Base-by-base conservation (phyloP, 2,113 vertebrate species). In the Columbina picui region DNA sequence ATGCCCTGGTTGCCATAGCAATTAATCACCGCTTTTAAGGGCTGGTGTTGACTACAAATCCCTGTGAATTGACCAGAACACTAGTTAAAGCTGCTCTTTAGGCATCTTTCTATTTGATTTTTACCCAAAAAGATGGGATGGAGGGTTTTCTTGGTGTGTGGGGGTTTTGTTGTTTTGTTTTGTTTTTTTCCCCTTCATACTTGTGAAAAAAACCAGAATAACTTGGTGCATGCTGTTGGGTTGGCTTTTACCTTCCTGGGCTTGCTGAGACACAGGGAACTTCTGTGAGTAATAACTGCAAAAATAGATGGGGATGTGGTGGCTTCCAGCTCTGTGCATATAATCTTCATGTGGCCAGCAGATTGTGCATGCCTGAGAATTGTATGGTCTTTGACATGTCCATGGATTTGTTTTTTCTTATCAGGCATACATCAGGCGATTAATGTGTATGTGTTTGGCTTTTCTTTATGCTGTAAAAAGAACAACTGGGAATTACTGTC, bases 1-100 rank as follows among this genome's bases (percentile, higher is more conserved):
- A 87, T 97, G 68, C 77, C 76, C 75, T 86, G 63, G 97, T 98
- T 98, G 87, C 94, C 67, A 97, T 97, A 95, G 97, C 80, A 94
- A 96, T 97, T 97, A 98, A 97, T 97, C 69, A 5, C 18, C 4
- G 50, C 74, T 92, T 85, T 29, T 94, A 93, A 96, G 96, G 93
- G 86, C 92, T 92, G 75, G 49, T 67, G 34, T 59, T 2, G 64
- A 94, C 95, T 97, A 95, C 83, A 94, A 94, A 97, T 93, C 79
- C 80, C 80, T 96, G 79, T 94, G 93, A 97, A 96, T 96, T 93
- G 87, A n/a, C 50, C 41, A 74, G 87, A 93, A 91, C 68, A 38
- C 56, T 89, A 78, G 94, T 96, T 94, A 93, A 81, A 98, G 57
- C 87, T 87, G 67, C 30, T 96, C 57, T 59, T 60, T 56, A 70